Conservation (phyloP, 2,113 vertebrate genomes). For the Pituophis catenifer region DNA sequence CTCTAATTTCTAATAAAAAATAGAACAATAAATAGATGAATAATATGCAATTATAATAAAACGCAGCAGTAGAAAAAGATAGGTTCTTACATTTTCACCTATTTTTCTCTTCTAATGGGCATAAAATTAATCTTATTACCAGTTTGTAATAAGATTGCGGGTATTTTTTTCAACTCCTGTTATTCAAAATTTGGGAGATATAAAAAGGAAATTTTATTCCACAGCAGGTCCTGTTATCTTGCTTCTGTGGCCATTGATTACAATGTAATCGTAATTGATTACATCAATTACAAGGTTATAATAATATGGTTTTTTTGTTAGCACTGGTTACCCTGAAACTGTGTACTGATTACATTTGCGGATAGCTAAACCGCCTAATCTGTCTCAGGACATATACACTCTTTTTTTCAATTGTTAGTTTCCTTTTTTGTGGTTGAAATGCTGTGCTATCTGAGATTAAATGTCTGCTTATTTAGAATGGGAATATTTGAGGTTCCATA, state of each 20-base stretch:
- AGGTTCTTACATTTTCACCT: neutral
- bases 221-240: neutral
- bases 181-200: neutral
- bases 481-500: slow-evolving; percentile 40
- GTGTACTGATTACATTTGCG: neutral
- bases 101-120: neutral
- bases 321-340: neutral
- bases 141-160: neutral
- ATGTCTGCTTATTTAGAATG: slow-evolving; percentile 32
- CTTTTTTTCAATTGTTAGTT: slow-evolving; percentile 2
- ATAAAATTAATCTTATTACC: slow-evolving; percentile 20
- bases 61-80: neutral
- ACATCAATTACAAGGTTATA: neutral
- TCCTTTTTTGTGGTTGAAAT: neutral
- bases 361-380: slow-evolving; percentile 22
- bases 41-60: neutral
- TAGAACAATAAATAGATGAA: neutral
- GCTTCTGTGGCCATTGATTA: neutral
- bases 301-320: slow-evolving; percentile 9
- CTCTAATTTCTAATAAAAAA: neutral
- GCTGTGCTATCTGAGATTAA: neutral
- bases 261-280: no score
- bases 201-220: neutral
- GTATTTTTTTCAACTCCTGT: neutral
- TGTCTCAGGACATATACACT: neutral